phyloP scores from a whole-genome alignment of 2,888 invertebrate genomes.

The Syritta pipiens region DNA sequence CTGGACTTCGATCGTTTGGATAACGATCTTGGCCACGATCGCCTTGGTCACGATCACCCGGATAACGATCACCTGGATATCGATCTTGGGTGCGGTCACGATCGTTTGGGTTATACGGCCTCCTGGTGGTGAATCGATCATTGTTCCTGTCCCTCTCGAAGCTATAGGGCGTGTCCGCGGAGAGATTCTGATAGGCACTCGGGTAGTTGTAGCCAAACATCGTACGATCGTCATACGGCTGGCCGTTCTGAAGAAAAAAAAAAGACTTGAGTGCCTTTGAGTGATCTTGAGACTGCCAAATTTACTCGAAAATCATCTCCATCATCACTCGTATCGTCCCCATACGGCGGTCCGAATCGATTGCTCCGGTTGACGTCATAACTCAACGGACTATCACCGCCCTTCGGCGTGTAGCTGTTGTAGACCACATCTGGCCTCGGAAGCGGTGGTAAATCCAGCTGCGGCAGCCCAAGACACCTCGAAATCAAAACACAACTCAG shows the following conservation, averaged over 20 bases:
- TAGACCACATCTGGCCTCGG: slow-evolving; percentile 75
- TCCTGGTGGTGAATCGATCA: slow-evolving; percentile 64
- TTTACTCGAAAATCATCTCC: slow-evolving; percentile 77
- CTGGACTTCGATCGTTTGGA: slow-evolving; percentile 57
- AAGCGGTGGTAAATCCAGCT: slow-evolving; percentile 82
- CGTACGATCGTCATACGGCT: slow-evolving; percentile 76
- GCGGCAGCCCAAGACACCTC: too few relatives aligned
- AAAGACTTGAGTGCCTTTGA: neutral
- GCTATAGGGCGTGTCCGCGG: slow-evolving; percentile 75
- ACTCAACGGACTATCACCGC: slow-evolving; percentile 70
- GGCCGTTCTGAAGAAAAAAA: slow-evolving; percentile 73
- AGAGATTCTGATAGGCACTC: slow-evolving; percentile 70
- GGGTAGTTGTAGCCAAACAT: slow-evolving; percentile 59
- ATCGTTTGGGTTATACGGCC: slow-evolving; percentile 67
- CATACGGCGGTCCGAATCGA: slow-evolving; percentile 78
- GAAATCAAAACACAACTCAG: slow-evolving; percentile 43
- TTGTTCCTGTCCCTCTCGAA: slow-evolving; percentile 27
- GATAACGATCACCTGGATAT: slow-evolving; percentile 12
- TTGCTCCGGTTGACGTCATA: slow-evolving; percentile 77
- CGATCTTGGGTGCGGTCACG: slow-evolving; percentile 56
- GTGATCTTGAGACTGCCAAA: neutral
- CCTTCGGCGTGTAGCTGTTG: slow-evolving; percentile 75
- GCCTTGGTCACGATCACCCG: slow-evolving; percentile 53
- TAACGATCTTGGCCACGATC: slow-evolving; percentile 45
- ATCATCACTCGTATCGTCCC: slow-evolving; percentile 74